These are phyloP conservation scores for Drosophila picticornis DNA, from an alignment of 2,888 invertebrate genomes.

Conservation along the genomic window DNA sequence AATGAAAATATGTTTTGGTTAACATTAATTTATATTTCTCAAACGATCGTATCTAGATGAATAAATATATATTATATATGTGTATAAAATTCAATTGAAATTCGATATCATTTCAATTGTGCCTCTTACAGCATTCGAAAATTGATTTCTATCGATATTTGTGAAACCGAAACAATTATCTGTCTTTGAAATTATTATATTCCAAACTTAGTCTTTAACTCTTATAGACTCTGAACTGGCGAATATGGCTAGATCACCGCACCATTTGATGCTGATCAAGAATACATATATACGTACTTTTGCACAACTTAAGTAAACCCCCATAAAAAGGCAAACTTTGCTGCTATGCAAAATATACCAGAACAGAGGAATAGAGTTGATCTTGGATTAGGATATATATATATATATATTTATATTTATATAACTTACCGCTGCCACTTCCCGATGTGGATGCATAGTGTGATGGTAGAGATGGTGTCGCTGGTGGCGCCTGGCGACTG, in stretches of 20 bases:
- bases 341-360: background rate
- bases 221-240: background rate
- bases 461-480: slow-evolving; percentile 87
- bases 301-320: background rate
- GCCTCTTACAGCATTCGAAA: too few species aligned
- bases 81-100: too few species aligned
- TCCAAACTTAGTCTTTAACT: background rate
- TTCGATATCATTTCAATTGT: too few species aligned
- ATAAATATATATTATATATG: too few species aligned
- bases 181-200: background rate
- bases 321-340: background rate
- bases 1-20: too few species aligned
- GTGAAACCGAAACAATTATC: background rate
- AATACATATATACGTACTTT: background rate
- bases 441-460: slow-evolving; percentile 86
- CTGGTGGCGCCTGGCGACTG: slow-evolving; percentile 87
- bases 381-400: background rate
- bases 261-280: background rate
- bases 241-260: background rate
- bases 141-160: too few species aligned
- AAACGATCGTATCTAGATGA: too few species aligned
- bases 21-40: too few species aligned
- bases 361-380: background rate
- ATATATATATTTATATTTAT: background rate
- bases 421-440: slow-evolving; percentile 76